Evolutionary conservation across 1,140 invertebrate species (phyloP), one percentile per base, ranked within the genome.

Genomic region (Harpegnathos saltator): DNA sequence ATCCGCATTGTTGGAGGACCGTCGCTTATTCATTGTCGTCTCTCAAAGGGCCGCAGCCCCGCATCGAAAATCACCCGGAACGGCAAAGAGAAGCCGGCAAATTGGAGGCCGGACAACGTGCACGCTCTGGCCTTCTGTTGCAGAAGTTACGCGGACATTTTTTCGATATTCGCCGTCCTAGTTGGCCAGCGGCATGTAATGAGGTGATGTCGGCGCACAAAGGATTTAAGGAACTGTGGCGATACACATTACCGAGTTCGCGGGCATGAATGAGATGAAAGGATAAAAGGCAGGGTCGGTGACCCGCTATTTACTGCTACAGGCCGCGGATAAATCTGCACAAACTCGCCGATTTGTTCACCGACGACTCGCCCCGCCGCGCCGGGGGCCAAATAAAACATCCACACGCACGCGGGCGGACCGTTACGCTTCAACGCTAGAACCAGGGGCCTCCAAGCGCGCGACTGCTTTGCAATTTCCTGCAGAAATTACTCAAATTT

Each of bases 11-110:
- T 81, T 22, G 44, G 48, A 26, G 33, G 19, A n/a, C 29, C 38
- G 77, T 66, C 68, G 71, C 24, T 83, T 63, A 83, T 83, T 68
- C 71, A 85, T 83, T 68, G 80, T 82, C 29, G 59, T 3, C 1
- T 44, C 17, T 72, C 72, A 86, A 83, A 86, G 80, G 19, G 3
- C 26, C 54, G 12, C 9, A 44, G 38, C 26, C 26, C 38, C 72
- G 11, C 58, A 17, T 78, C 65, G 72, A 73, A 87, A 65, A 87
- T 83, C 73, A 66, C 12, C 15, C 17, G 54, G 50, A 83, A 73
- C 58, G 14, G 62, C 24, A 83, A 78, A 77, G 65, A 52, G 54
- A 77, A 62, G 48, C 38, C 72, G 26, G 56, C 84, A 87, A 87
- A 87, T 87, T 86, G 82, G 50, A 83, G 50, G 24, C 50, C 14